A percentile compares a stretch with the other conserved stretches of the same genome.
Evolutionary conservation across 2,113 vertebrate genomes (phyloP).

Genomic region (Carlito syrichta): DNA sequence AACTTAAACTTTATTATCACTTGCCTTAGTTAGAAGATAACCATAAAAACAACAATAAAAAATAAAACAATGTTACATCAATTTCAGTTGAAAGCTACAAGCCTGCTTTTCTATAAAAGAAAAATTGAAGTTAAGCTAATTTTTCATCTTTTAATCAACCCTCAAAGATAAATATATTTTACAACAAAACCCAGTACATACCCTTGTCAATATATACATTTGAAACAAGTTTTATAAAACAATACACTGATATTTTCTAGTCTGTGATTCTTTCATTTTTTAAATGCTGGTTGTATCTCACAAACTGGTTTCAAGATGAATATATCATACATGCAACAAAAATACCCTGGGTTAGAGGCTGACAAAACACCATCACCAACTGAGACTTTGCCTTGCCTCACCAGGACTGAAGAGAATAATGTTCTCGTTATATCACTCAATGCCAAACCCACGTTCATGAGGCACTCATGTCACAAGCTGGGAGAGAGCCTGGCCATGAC

Average conservation of each 20-base stretch:
- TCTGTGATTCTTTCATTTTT: neutral
- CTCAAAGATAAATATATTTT: neutral
- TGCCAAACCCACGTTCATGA: fast-evolving
- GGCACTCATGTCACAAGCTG: fast-evolving
- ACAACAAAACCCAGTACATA: neutral
- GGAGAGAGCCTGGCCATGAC: neutral
- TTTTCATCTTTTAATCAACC: neutral
- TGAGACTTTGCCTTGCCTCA: neutral
- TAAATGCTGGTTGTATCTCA: neutral
- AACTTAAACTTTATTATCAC: neutral
- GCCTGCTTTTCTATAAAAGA: neutral
- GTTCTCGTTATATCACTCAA: neutral
- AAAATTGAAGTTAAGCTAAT: neutral
- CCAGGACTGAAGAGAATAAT: neutral
- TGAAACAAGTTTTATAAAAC: neutral
- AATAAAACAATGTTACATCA: neutral
- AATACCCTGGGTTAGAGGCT: too few relatives aligned
- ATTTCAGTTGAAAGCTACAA: neutral
- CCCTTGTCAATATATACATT: neutral
- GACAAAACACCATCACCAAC: neutral
- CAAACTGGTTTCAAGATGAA: neutral
- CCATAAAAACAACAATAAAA: neutral
- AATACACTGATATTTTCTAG: neutral
- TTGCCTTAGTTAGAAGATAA: neutral
- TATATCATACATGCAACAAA: neutral